Evolutionary conservation across 92 coral and sea anemone species (phyloP).

Genomic region (Actinostola sp.): DNA sequence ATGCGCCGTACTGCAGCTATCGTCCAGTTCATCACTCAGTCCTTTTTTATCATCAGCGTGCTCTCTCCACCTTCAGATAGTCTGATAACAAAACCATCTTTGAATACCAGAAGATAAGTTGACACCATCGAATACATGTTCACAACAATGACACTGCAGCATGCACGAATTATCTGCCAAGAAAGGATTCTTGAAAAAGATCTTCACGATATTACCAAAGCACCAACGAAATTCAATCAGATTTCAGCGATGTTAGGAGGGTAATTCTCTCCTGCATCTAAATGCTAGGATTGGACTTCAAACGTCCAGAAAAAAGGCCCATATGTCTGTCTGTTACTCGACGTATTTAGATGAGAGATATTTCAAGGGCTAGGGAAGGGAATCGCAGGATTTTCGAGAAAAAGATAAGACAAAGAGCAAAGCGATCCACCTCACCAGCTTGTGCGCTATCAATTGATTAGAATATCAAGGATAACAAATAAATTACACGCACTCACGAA

Average conservation of each 20-base stretch:
- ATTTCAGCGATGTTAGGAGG: no score
- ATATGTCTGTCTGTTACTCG: background rate
- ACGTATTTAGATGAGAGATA: background rate
- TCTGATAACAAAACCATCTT: constrained; percentile 36
- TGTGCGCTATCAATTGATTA: constrained; percentile 25
- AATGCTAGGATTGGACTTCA: background rate
- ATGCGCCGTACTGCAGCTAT: constrained; percentile 28
- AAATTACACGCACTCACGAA: constrained; percentile 36
- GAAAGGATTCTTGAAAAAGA: background rate
- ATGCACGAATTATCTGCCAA: background rate
- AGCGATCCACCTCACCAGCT: constrained; percentile 17
- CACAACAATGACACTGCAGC: constrained; percentile 8
- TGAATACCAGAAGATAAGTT: constrained; percentile 24
- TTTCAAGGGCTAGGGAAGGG: constrained; percentile 6
- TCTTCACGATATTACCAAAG: constrained; percentile 15
- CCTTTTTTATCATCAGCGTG: constrained; percentile 27
- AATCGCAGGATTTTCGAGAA: background rate
- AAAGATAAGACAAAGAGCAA: constrained; percentile 9
- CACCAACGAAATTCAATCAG: background rate
- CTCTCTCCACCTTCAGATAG: constrained; percentile 37
- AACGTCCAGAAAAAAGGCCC: background rate
- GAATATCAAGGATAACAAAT: constrained; percentile 19
- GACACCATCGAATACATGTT: background rate
- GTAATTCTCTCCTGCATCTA: no score
- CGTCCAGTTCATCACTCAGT: constrained; percentile 16